Evolutionary conservation across 2,797 vertebrate genomes (phyloP), one percentile per base, ranked within the genome.

Genomic region (Remorina albescens): DNA sequence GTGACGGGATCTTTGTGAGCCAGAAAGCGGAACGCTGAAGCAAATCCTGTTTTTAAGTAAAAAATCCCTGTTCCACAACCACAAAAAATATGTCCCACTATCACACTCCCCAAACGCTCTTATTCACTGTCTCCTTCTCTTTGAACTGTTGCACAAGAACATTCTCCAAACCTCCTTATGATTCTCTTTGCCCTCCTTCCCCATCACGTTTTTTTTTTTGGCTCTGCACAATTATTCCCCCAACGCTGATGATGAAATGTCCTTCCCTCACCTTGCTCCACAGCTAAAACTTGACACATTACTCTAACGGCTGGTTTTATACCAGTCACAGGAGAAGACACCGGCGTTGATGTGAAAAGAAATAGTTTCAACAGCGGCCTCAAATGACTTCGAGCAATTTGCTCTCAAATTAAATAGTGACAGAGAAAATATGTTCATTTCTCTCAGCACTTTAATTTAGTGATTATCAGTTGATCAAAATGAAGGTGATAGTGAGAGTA

Each of bases 141-240:
- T 44, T 44, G 41, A 47, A 47, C 44, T 47, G 44, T 47, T 47
- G 44, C 44, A 47, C 44, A 47, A 47, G 44, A n/a, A 47, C 44
- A 47, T 23, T 47, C n/a, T 9, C 44, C 7, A 44, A 44, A 44
- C 41, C 18, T 44, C 41, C 41, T 19, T 44, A 44, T 19, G 47
- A 25, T 49, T 49, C n/a, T 44, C 41, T 44, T 44, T 44, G 41
- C 41, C 41, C 41, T 18, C 41, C n/a, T n/a, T n/a, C n/a, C n/a
- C n/a, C n/a, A n/a, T n/a, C n/a, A n/a, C n/a, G n/a, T n/a, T n/a
- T n/a, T n/a, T n/a, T 42, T 42, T 37, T 44, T 44, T 44, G 16
- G 19, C 18, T 44, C 41, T 44, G 41, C 41, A 19, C 41, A 44
- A 44, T 44, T 44, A 44, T 44, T 44, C 41, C 41, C 41, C 7